A percentile compares a stretch with the other conserved stretches of the same genome.
phyloP scores from a whole-genome alignment of 2,797 vertebrate genomes.

The Falco concolor region DNA sequence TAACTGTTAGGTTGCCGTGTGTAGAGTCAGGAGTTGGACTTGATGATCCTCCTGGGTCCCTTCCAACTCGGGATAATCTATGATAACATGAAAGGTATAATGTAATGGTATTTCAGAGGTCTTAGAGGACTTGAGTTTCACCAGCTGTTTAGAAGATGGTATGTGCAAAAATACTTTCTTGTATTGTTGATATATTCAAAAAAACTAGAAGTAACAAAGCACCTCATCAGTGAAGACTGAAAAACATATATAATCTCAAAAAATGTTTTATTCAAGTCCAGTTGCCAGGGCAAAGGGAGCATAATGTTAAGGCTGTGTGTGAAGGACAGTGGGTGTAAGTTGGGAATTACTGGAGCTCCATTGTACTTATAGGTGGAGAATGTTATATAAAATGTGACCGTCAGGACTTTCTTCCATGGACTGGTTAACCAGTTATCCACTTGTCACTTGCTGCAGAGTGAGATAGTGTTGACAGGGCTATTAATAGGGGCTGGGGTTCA shows the following conservation, averaged over 20 bases:
- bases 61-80: not conserved
- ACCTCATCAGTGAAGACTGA: not conserved
- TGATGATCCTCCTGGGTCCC: not conserved
- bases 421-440: not conserved
- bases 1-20: not conserved
- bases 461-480: not conserved
- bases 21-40: not conserved
- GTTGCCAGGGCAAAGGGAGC: not conserved
- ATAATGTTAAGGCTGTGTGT: not conserved
- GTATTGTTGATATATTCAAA: not conserved
- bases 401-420: not conserved
- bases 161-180: not conserved
- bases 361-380: not conserved
- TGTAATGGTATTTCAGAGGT: not conserved
- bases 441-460: not conserved
- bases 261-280: not conserved
- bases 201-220: not conserved
- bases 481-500: not conserved
- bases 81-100: not conserved
- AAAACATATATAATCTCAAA: not conserved
- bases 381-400: not conserved
- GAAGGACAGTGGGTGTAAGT: not conserved
- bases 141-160: not conserved
- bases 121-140: not conserved
- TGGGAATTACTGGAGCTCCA: not conserved